Percentiles rank a stretch among this genome's conserved stretches.
These are phyloP conservation scores for Salpingus planirostris DNA, from an alignment of 2,888 invertebrate species.

Conservation along the genomic window DNA sequence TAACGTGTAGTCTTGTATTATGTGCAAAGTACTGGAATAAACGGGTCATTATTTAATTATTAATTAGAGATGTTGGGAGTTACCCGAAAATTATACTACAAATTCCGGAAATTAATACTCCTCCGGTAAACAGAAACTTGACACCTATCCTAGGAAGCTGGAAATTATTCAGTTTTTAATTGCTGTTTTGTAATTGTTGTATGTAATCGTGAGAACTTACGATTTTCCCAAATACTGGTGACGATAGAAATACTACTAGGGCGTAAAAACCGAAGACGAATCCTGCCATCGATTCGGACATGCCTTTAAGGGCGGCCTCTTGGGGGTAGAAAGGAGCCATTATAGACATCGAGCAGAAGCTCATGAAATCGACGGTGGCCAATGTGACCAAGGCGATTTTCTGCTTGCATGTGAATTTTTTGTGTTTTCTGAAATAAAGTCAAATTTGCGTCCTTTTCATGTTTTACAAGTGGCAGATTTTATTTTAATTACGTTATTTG, in stretches of 20 bases:
- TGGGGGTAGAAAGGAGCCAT: constrained; percentile 71
- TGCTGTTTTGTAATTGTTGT: too few species aligned
- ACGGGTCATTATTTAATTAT: constrained; percentile 5
- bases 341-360: constrained; percentile 67
- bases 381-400: constrained; percentile 52
- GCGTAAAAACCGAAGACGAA: constrained; percentile 72
- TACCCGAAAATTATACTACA: constrained; percentile 69
- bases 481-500: too few species aligned
- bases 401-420: constrained; percentile 47
- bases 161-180: too few species aligned
- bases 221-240: constrained; percentile 64
- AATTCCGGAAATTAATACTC: constrained; percentile 59
- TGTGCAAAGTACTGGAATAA: constrained; percentile 50
- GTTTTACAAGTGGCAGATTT: too few species aligned
- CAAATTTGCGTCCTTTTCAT: background rate
- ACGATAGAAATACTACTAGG: constrained; percentile 60
- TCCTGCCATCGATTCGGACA: constrained; percentile 59
- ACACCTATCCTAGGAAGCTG: constrained; percentile 62
- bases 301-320: constrained; percentile 63
- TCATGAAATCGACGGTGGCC: constrained; percentile 62
- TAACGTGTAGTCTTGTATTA: constrained; percentile 49
- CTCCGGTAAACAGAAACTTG: constrained; percentile 59
- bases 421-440: constrained; percentile 40
- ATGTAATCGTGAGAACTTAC: constrained; percentile 38
- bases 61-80: constrained; percentile 26